Evolutionary conservation across 2,113 vertebrate species (phyloP), one percentile per base, ranked within the genome.

Genomic region (Oophaga pumilio): DNA sequence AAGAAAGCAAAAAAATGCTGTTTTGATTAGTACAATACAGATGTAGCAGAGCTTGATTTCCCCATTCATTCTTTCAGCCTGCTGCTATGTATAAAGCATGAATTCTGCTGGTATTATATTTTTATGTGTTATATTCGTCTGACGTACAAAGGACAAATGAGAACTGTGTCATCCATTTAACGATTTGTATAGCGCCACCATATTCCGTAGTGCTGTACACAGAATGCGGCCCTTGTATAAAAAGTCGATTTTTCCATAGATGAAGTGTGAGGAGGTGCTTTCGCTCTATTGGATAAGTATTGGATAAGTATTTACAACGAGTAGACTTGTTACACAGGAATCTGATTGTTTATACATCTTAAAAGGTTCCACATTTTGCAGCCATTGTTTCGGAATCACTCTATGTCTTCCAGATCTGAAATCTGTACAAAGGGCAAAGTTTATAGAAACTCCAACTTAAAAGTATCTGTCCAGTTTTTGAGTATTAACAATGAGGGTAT

Each of bases 361-460:
- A 69, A 68, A 83, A 69, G 81, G 22, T 83, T 83, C 81, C 43
- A 68, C 64, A 53, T 83, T 69, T 24, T 69, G 62, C 49, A 82
- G 43, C 43, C 1, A 66, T 82, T 60, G 52, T 85, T 73, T 49
- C 53, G 17, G 15, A 24, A 9, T 85, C 57, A 15, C 33, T 33
- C n/a, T 22, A n/a, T 74, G 26, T 76, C 2, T 60, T 76, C n/a
- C 56, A 43, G 68, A 59, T 76, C 50, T 59, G 28, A 33, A 18
- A 49, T 8, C 13, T 43, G 17, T 4, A 18, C 50, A 50, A 85
- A 76, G 20, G 8, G 26, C 68, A 33, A 8, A 9, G 50, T 57
- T 71, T 84, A 71, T 11, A 62, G 18, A 57, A 71, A 73, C 24
- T 14, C 53, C n/a, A 4, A 6, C 18, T 74, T 26, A 26, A 43